Evolutionary conservation across 1,140 invertebrate genomes (phyloP), one percentile per base, ranked within the genome.

Genomic region (Aricia agestis): DNA sequence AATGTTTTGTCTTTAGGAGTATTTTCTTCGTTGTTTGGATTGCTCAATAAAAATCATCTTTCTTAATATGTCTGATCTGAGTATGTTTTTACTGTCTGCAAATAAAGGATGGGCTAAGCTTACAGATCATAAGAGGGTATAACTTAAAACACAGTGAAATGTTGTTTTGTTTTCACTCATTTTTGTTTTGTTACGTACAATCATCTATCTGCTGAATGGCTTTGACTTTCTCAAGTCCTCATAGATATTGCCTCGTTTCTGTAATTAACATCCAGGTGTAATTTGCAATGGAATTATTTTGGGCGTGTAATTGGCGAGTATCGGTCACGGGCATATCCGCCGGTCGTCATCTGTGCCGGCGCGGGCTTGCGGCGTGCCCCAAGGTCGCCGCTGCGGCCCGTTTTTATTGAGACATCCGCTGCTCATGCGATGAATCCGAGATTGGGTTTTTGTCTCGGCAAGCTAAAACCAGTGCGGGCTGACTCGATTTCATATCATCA

Each of bases 391-490:
- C 31, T 31, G 61, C 59, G 63, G 61, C 70, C n/a, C 63, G 65
- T 73, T 73, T 77, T 77, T 74, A 73, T 72, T 69, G 69, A 63
- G 70, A 66, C 63, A 52, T 70, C 59, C 59, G 59, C 59, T 19
- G 59, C 19, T 6, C 59, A 18, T 63, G 59, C 59, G 17, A n/a
- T 63, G 59, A 63, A 19, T 63, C 59, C 18, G 52, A 70, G 68
- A 66, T 73, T 68, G 69, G 42, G 10, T 63, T 63, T 63, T 63
- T 63, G 18, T 19, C 58, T 59, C n/a, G n/a, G 18, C 19, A 52
- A 4, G 45, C 45, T 52, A 52, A 4, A 52, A 15, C 45, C 45
- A 52, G 45, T 52, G 45, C 3, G 6, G 13, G 11, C 13, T 52
- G 9, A 52, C 45, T 52, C 13, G 45, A 52, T 52, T 11, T 52